These are phyloP conservation scores for Corythaixoides concolor DNA, from an alignment of 2,113 vertebrate genomes.

Conservation along the genomic window DNA sequence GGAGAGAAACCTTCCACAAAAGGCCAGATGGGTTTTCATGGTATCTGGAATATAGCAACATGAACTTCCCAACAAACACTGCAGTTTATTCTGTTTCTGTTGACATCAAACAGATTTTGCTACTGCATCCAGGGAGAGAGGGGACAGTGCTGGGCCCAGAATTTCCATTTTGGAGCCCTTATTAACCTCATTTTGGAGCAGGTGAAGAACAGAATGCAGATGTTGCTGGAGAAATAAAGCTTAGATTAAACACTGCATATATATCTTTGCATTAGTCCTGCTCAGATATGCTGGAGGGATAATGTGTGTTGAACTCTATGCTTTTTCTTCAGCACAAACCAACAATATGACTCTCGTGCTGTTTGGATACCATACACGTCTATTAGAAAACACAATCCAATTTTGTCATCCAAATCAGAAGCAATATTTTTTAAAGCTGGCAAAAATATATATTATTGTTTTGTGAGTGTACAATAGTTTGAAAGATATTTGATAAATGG, in stretches of 20 bases:
- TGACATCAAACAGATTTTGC: background rate
- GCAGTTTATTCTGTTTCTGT: background rate
- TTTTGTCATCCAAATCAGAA: background rate
- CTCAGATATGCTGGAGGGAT: background rate
- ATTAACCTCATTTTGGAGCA: background rate
- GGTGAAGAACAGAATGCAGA: background rate
- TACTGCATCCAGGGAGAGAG: background rate
- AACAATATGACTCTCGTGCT: background rate
- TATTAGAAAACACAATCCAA: background rate
- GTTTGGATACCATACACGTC: background rate
- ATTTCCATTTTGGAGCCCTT: conserved; percentile 6
- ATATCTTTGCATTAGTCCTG: background rate
- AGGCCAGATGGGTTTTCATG: background rate
- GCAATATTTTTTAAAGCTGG: background rate
- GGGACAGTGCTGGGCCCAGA: background rate
- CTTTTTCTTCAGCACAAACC: background rate
- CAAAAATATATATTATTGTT: background rate
- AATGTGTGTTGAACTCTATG: background rate
- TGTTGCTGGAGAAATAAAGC: background rate
- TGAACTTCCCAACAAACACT: background rate
- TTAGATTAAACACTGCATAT: background rate
- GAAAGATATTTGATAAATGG: background rate
- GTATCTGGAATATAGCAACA: background rate
- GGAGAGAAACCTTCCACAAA: background rate
- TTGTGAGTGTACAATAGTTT: background rate